Evolutionary conservation across 2,797 vertebrate species (phyloP).

Genomic region (Megalops cyprinoides): DNA sequence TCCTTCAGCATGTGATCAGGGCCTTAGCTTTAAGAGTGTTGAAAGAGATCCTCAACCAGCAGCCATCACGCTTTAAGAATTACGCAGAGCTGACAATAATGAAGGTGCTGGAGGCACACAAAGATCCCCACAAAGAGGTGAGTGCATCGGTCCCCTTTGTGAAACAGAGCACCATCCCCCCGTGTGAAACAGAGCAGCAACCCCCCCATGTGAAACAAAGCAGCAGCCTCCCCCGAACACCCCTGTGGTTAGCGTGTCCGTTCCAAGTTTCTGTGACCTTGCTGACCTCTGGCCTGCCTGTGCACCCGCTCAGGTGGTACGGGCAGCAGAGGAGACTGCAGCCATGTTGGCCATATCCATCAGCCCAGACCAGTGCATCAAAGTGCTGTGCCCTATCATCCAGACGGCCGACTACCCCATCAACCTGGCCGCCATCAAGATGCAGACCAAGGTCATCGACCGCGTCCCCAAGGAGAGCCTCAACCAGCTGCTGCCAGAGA

Average conservation of each 20-base stretch:
- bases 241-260: no score
- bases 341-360: constrained; percentile 84
- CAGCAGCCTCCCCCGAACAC: no score
- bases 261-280: no score
- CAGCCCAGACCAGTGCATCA: constrained; percentile 90
- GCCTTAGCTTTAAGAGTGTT: constrained; percentile 87
- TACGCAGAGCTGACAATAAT: constrained; percentile 95
- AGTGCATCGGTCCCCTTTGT: constrained; percentile 41
- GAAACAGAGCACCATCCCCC: no score
- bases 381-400: constrained; percentile 93
- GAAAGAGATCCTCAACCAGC: constrained; percentile 90
- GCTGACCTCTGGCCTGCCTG: no score
- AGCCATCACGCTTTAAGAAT: constrained; percentile 92
- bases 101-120: constrained; percentile 96
- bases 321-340: constrained; percentile 89
- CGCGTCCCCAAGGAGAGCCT: constrained; percentile 85
- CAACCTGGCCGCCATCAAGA: constrained; percentile 93
- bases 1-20: constrained; percentile 84
- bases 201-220: no score
- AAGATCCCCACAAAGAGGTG: constrained; percentile 95
- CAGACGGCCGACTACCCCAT: constrained; percentile 93
- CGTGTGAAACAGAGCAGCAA: no score
- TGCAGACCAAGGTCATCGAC: constrained; percentile 91
- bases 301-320: constrained; percentile 84
- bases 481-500: constrained; percentile 83